Conservation (phyloP, 1,140 invertebrate genomes). For the Armadillidium nasatum region DNA sequence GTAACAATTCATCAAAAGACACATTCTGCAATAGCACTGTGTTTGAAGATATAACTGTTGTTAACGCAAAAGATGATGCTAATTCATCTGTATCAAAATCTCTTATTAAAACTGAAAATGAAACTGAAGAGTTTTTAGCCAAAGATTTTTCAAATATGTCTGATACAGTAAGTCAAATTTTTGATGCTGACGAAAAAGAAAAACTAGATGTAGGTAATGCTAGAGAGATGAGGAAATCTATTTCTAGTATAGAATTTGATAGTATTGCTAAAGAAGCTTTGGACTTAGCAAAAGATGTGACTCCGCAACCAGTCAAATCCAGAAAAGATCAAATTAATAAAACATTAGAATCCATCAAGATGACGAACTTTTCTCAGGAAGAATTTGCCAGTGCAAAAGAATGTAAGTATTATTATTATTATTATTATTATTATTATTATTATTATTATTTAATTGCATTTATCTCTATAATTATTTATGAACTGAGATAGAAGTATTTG, state of each 20-base stretch:
- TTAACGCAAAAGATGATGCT: no score
- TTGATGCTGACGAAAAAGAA: background rate
- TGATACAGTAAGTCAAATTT: background rate
- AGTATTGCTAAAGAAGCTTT: background rate
- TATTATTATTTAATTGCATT: no score
- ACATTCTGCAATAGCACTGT: no score
- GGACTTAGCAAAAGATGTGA: background rate
- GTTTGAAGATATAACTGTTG: no score
- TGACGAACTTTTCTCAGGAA: background rate
- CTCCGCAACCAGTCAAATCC: background rate
- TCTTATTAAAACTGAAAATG: no score
- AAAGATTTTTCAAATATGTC: no score
- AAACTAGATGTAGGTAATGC: background rate
- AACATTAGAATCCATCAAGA: background rate
- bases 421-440: no score
- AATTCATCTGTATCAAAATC: no score
- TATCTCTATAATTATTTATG: no score
- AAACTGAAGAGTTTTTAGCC: no score
- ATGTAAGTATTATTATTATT: background rate
- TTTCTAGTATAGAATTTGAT: background rate
- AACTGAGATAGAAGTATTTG: no score
- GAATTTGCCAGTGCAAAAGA: constrained; percentile 1
- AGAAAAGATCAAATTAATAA: background rate
- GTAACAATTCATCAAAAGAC: no score
- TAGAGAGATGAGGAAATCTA: background rate